phyloP scores from a whole-genome alignment of 2,888 invertebrate species.

The Desoria tigrina region DNA sequence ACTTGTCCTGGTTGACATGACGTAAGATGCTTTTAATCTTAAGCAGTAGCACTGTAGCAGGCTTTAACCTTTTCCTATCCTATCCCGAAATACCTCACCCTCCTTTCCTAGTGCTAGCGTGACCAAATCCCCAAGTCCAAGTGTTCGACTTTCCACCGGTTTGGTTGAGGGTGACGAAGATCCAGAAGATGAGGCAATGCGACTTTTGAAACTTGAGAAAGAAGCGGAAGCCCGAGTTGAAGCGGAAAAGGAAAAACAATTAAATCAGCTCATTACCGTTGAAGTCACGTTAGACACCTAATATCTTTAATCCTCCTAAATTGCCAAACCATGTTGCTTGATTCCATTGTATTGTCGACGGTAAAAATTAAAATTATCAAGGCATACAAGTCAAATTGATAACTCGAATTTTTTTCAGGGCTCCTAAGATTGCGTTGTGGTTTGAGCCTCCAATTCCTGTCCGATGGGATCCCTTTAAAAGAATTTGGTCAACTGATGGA shows the following conservation, averaged over 20 bases:
- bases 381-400: too few relatives aligned
- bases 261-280: conserved; percentile 28
- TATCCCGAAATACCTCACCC: too few relatives aligned
- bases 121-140: too few relatives aligned
- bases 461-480: conserved; percentile 66
- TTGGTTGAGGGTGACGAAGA: neutral
- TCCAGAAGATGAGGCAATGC: conserved; percentile 28
- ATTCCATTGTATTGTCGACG: too few relatives aligned
- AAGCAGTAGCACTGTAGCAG: too few relatives aligned
- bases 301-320: too few relatives aligned
- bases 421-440: conserved; percentile 73
- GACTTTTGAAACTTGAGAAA: neutral
- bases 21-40: conserved; percentile 45
- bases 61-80: too few relatives aligned
- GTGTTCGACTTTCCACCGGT: neutral
- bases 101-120: too few relatives aligned
- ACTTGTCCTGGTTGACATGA: conserved; percentile 46
- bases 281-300: conserved; percentile 39
- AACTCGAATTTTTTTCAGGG: conserved; percentile 57
- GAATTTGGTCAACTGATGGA: conserved; percentile 70
- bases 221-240: conserved; percentile 16
- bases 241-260: conserved; percentile 27
- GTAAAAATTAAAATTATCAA: too few relatives aligned
- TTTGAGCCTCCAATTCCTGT: conserved; percentile 72
- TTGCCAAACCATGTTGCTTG: too few relatives aligned